phyloP scores from a whole-genome alignment of 2,113 vertebrate species.

The Heterochromis multidens region DNA sequence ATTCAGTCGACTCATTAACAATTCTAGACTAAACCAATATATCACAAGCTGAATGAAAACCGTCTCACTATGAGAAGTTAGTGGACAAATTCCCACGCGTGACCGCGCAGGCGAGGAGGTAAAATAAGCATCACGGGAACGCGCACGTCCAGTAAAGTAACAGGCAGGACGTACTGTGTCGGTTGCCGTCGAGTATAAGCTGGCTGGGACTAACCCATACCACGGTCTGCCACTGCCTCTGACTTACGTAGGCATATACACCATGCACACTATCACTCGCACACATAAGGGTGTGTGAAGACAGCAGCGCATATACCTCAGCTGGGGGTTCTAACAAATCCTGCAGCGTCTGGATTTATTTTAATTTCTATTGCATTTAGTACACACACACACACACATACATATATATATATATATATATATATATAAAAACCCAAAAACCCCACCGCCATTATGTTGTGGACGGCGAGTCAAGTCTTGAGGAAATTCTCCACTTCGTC shows the following conservation, averaged over 20 bases:
- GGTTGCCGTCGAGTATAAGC: conserved; percentile 8
- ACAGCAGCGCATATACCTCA: neutral
- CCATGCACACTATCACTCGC: neutral
- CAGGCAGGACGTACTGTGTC: neutral
- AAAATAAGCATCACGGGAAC: neutral
- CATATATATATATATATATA: neutral
- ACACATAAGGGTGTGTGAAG: conserved; percentile 21
- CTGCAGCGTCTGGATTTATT: neutral
- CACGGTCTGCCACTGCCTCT: neutral
- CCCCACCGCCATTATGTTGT: conserved; percentile 81
- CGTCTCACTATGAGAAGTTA: neutral
- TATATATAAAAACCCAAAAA: neutral
- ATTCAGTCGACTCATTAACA: neutral
- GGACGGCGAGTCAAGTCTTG: conserved; percentile 74
- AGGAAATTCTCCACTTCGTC: conserved; percentile 85
- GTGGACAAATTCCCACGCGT: neutral
- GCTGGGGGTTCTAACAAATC: neutral
- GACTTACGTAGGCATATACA: neutral
- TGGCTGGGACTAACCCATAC: neutral
- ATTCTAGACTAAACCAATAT: too few relatives aligned
- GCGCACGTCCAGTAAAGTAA: conserved; percentile 49
- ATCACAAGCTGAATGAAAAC: neutral
- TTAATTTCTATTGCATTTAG: fast-evolving
- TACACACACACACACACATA: neutral
- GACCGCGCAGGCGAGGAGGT: neutral